phyloP scores from a whole-genome alignment of 2,113 vertebrate species.

The Phyllostomus hastatus region DNA sequence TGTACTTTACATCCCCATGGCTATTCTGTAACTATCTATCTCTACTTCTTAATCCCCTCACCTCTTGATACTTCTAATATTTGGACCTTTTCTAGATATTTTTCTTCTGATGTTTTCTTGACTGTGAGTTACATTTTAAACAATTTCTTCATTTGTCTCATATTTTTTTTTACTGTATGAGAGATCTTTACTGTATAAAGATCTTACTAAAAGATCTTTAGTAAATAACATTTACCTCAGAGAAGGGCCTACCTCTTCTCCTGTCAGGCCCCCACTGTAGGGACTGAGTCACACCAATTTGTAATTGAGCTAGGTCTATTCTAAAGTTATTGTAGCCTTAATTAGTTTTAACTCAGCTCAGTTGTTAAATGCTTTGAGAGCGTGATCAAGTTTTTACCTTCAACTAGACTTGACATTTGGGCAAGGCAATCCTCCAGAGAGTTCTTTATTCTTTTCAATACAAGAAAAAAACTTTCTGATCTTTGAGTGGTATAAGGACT shows the following conservation, averaged over 20 bases:
- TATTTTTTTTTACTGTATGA: neutral
- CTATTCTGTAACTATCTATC: no score
- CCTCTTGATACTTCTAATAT: neutral
- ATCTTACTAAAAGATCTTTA: neutral
- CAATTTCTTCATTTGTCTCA: neutral
- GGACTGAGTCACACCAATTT: neutral
- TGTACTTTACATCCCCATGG: no score
- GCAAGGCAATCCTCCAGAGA: neutral
- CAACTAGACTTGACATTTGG: neutral
- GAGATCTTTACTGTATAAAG: neutral
- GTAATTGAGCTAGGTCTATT: neutral
- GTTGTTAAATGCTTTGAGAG: neutral
- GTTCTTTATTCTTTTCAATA: neutral
- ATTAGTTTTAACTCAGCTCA: neutral
- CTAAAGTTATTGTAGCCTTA: neutral
- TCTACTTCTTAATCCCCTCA: no score
- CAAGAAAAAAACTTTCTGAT: neutral
- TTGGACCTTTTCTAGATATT: neutral
- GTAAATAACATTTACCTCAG: neutral
- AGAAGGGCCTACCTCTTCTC: neutral
- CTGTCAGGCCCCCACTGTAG: neutral
- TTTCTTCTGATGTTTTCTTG: neutral
- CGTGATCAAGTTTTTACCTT: neutral
- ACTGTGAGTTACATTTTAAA: neutral
- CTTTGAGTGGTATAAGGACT: neutral